These are phyloP conservation scores for Xestoiulus laeticollis DNA, from an alignment of 2,888 invertebrate species.

Conservation along the genomic window DNA sequence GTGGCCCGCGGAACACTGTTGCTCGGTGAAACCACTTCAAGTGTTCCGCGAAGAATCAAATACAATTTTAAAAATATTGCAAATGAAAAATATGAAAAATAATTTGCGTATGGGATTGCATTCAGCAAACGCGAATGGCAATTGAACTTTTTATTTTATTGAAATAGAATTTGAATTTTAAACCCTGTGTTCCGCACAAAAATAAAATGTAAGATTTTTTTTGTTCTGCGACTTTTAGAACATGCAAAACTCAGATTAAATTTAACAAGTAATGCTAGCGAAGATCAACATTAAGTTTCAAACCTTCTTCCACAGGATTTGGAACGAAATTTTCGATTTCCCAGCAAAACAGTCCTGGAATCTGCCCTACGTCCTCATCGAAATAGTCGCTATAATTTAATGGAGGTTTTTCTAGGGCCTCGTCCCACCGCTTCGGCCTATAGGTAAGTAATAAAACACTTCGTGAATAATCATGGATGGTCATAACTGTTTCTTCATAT, in stretches of 20 bases:
- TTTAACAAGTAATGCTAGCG: not conserved
- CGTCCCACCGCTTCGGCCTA: slow-evolving; percentile 96
- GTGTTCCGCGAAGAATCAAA: too few species aligned
- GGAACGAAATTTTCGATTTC: slow-evolving; percentile 99
- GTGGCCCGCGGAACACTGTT: too few species aligned
- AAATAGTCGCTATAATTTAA: slow-evolving; percentile 98
- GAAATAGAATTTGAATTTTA: too few species aligned
- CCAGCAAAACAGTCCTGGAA: slow-evolving; percentile 91
- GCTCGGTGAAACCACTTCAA: too few species aligned
- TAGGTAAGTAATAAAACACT: slow-evolving; percentile 51
- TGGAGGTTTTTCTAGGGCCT: slow-evolving; percentile 91
- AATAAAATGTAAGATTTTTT: not conserved
- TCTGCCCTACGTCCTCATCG: slow-evolving; percentile 90
- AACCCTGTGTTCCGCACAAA: too few species aligned
- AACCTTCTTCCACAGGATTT: slow-evolving; percentile 75
- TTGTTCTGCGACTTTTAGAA: too few species aligned
- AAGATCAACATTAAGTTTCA: not conserved
- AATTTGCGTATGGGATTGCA: too few species aligned
- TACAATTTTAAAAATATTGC: too few species aligned
- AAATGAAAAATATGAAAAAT: too few species aligned
- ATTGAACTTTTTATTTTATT: too few species aligned
- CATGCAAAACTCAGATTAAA: not conserved
- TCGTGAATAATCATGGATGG: slow-evolving; percentile 16
- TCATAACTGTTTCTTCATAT: too few species aligned
- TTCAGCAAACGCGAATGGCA: too few species aligned